A percentile compares a stretch with the other conserved stretches of the same genome.
Evolutionary conservation across 2,797 vertebrate genomes (phyloP).

Genomic region (Onychomys leucogaster): DNA sequence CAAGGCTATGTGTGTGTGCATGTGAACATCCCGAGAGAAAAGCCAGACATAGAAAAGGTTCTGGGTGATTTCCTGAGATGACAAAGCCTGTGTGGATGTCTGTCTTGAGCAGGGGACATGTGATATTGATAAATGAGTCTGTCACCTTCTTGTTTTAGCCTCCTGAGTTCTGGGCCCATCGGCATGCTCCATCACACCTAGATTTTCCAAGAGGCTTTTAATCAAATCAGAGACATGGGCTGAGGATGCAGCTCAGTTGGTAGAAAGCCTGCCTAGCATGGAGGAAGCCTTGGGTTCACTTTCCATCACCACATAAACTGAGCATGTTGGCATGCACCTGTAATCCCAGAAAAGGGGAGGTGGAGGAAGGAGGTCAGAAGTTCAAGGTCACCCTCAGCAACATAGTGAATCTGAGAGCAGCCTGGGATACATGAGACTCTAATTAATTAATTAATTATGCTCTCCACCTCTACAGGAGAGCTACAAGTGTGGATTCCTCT

Average conservation of each 20-base stretch:
- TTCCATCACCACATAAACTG: neutral
- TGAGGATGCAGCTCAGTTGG: neutral
- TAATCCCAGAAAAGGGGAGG: neutral
- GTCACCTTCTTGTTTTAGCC: too few relatives aligned
- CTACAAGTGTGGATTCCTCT: neutral
- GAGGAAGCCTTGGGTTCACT: neutral
- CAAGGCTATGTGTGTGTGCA: neutral
- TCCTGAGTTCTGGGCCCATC: neutral
- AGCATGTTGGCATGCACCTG: neutral
- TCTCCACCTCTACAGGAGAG: neutral
- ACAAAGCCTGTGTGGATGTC: neutral
- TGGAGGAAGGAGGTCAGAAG: neutral
- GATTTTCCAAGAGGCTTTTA: neutral
- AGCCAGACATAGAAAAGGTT: neutral
- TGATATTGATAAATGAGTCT: neutral
- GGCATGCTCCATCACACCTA: neutral
- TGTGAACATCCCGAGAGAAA: neutral
- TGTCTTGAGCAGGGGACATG: neutral
- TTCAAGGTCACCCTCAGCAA: neutral
- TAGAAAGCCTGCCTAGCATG: neutral
- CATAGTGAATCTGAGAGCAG: neutral
- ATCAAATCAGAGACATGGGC: neutral
- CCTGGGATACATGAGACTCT: neutral
- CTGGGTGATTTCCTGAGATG: neutral
- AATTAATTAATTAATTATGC: neutral